A percentile compares a stretch with the other conserved stretches of the same genome.
Conservation (phyloP, 2,888 invertebrate genomes). For the Silvanus unidentatus region DNA sequence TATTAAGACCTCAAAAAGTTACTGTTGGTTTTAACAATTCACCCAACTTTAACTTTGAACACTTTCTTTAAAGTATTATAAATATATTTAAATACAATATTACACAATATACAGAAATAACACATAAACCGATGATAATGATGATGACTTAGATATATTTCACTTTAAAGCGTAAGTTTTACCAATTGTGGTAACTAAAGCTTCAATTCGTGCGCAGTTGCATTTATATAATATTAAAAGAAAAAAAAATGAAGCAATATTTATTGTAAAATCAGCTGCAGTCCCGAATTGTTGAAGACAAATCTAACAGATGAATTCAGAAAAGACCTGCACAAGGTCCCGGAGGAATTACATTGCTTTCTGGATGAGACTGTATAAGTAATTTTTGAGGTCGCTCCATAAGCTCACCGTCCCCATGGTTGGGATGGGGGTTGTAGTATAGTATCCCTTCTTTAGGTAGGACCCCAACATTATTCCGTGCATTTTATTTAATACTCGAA, state of each 20-base stretch:
- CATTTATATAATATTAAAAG: too few species aligned
- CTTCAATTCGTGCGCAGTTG: constrained; percentile 32
- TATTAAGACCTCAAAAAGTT: constrained; percentile 48
- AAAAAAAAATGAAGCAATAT: too few species aligned
- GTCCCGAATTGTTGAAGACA: constrained; percentile 45
- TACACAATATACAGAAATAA: constrained; percentile 9
- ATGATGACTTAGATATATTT: constrained; percentile 5
- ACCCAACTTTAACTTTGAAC: constrained; percentile 34
- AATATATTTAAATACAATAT: neutral
- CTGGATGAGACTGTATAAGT: constrained; percentile 50
- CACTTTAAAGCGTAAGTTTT: neutral
- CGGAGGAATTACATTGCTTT: constrained; percentile 47
- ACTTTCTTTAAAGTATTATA: neutral
- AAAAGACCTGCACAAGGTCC: constrained; percentile 43
- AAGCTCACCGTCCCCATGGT: constrained; percentile 26
- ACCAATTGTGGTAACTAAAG: constrained; percentile 12
- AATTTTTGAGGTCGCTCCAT: constrained; percentile 49
- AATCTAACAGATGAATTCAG: constrained; percentile 47
- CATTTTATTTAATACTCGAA: constrained; percentile 3
- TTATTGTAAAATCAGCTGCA: constrained; percentile 21
- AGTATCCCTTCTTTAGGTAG: constrained; percentile 45
- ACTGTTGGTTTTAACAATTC: constrained; percentile 49
- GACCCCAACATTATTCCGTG: constrained; percentile 39
- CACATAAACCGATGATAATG: constrained; percentile 30
- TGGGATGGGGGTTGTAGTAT: constrained; percentile 37